Base-by-base conservation (phyloP, 2,113 vertebrate genomes). In the Edolisoma coerulescens region DNA sequence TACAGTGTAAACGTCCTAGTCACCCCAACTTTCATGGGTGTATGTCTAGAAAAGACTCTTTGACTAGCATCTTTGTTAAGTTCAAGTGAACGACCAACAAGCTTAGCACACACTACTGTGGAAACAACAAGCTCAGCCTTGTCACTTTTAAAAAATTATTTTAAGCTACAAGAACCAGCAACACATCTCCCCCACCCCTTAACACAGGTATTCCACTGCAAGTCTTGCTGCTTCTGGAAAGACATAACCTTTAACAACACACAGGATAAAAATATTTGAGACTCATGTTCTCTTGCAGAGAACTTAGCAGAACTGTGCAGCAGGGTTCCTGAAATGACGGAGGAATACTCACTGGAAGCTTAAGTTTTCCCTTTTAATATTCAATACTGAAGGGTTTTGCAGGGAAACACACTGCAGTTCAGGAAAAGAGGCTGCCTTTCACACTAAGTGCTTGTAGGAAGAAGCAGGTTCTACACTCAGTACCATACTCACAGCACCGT, bases 41-140 rank as follows among this genome's bases (percentile, higher is more conserved):
- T 9, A 33, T 1, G 4, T 16, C 42, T 45, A 23, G 54, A n/a
- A 49, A 47, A 19, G 7, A 67, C 16, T 19, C 19, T 45, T 5
- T 28, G 9, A 74, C 11, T 12, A 63, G 4, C 1, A 8, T 9
- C 11, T 57, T 64, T 9, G 8, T 24, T 32, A 59, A 44, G 4
- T 44, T 82, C 32, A 57, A 30, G 12, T 4, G 11, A 69, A 75
- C 0, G 1, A n/a, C 0, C 0, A 63, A 37, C 22, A 56, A 73
- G 22, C n/a, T 76, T 20, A 53, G 22, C 14, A 23, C 18, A 39
- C 13, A 9, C 5, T n/a, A 44, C 20, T 50, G 10, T 5, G 1
- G 33, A 86, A 79, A 22, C 16, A 73, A 37, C 8, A 52, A 67
- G 16, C 21, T 68, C 52, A 52, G 28, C 42, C 45, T 32, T 39